Conservation (phyloP, 2,888 invertebrate genomes). For the Torymus texanus region DNA sequence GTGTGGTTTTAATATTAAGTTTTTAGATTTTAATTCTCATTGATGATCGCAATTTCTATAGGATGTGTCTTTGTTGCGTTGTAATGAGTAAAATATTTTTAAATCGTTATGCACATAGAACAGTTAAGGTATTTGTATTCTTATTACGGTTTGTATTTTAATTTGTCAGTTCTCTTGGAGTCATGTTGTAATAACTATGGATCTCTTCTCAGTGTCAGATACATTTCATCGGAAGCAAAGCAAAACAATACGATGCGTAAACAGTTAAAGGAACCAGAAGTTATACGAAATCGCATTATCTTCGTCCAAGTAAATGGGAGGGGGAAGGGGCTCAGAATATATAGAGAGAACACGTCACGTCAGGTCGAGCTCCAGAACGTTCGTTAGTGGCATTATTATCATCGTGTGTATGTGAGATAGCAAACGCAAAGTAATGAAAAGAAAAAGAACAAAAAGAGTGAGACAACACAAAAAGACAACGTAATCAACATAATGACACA, state of each 20-base stretch:
- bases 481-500: too few relatives aligned
- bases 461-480: conserved; percentile 22
- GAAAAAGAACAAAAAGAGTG: conserved; percentile 24
- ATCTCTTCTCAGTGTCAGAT: conserved; percentile 22
- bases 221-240: conserved; percentile 7
- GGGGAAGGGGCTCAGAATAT: not conserved
- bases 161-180: too few relatives aligned
- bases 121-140: too few relatives aligned
- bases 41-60: too few relatives aligned
- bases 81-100: too few relatives aligned
- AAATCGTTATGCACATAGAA: too few relatives aligned
- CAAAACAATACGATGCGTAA: conserved; percentile 8
- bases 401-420: not conserved
- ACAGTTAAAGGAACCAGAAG: not conserved
- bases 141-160: too few relatives aligned
- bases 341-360: conserved; percentile 12
- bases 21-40: too few relatives aligned
- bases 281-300: not conserved
- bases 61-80: too few relatives aligned
- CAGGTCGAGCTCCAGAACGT: not conserved
- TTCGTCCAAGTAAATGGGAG: conserved; percentile 2
- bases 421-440: conserved; percentile 13
- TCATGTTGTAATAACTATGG: not conserved
- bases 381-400: conserved; percentile 5
- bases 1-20: not conserved